Evolutionary conservation across 2,888 invertebrate species (phyloP).

Genomic region (Lymantria monacha): DNA sequence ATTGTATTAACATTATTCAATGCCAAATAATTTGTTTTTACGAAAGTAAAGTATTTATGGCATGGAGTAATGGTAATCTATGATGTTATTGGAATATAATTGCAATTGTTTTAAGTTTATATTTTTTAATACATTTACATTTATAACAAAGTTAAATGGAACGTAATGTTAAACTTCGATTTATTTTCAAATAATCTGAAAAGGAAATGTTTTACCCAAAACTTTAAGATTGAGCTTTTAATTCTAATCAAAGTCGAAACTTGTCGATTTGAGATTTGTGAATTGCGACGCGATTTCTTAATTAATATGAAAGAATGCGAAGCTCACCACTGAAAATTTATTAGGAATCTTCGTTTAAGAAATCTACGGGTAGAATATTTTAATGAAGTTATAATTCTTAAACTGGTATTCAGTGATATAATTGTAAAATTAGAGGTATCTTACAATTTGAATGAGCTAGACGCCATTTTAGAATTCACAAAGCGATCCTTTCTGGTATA

Average conservation of each 20-base stretch:
- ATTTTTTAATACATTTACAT: too few relatives aligned
- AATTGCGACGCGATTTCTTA: slow-evolving; percentile 31
- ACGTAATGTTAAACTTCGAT: not conserved
- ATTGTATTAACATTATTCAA: too few relatives aligned
- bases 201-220: not conserved
- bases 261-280: slow-evolving; percentile 30
- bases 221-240: slow-evolving; percentile 8
- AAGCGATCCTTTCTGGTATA: too few relatives aligned
- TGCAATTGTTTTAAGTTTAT: too few relatives aligned
- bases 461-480: too few relatives aligned
- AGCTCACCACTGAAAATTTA: slow-evolving; percentile 20
- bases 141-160: not conserved
- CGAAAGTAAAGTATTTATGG: too few relatives aligned
- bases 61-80: too few relatives aligned
- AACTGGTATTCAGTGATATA: slow-evolving; percentile 40
- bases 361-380: slow-evolving; percentile 61
- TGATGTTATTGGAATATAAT: too few relatives aligned
- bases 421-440: slow-evolving; percentile 56
- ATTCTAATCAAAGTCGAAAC: slow-evolving; percentile 18
- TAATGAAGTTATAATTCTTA: slow-evolving; percentile 62
- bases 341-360: slow-evolving; percentile 42
- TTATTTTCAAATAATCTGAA: not conserved
- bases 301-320: slow-evolving; percentile 23
- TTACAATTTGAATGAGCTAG: slow-evolving; percentile 30
- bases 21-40: too few relatives aligned